Evolutionary conservation across 2,113 vertebrate genomes (phyloP).

Genomic region (Catharus minimus): DNA sequence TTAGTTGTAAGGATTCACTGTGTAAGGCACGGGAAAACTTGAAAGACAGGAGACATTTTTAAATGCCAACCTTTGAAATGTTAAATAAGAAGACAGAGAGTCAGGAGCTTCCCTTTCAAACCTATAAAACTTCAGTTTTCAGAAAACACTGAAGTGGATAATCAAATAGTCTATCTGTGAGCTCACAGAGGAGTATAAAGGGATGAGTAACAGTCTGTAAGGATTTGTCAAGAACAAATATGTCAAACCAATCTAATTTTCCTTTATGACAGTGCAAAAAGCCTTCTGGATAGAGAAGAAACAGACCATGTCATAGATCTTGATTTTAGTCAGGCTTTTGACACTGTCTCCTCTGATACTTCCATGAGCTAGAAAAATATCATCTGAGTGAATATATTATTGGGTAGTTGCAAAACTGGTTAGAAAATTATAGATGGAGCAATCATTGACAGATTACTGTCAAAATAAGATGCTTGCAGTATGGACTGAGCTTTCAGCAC

Average conservation of each 20-base stretch:
- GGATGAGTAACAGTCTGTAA: slow-evolving; percentile 25
- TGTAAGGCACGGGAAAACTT: not conserved
- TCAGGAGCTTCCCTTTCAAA: not conserved
- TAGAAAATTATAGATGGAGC: slow-evolving; percentile 51
- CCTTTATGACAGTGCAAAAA: slow-evolving; percentile 36
- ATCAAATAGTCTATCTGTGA: slow-evolving; percentile 19
- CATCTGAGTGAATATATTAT: slow-evolving; percentile 16
- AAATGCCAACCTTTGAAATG: slow-evolving; percentile 2
- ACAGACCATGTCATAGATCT: slow-evolving; percentile 22
- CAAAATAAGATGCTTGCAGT: slow-evolving; percentile 8
- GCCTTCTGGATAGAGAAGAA: slow-evolving; percentile 35
- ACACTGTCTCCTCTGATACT: not conserved
- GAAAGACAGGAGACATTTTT: not conserved
- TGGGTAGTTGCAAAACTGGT: not conserved
- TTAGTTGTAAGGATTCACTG: not conserved
- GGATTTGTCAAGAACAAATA: slow-evolving; percentile 48
- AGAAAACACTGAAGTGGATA: slow-evolving; percentile 25
- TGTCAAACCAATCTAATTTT: slow-evolving; percentile 41
- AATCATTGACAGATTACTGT: slow-evolving; percentile 52
- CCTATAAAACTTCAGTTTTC: not conserved
- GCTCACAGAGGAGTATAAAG: slow-evolving; percentile 2
- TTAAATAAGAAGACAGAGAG: not conserved
- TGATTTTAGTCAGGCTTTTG: slow-evolving; percentile 30
- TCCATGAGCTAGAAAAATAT: slow-evolving; percentile 28
- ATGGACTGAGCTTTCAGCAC: slow-evolving; percentile 20